Evolutionary conservation across 2,797 vertebrate genomes (phyloP), one percentile per base, ranked within the genome.

Genomic region (Pteronotus mesoamericanus): DNA sequence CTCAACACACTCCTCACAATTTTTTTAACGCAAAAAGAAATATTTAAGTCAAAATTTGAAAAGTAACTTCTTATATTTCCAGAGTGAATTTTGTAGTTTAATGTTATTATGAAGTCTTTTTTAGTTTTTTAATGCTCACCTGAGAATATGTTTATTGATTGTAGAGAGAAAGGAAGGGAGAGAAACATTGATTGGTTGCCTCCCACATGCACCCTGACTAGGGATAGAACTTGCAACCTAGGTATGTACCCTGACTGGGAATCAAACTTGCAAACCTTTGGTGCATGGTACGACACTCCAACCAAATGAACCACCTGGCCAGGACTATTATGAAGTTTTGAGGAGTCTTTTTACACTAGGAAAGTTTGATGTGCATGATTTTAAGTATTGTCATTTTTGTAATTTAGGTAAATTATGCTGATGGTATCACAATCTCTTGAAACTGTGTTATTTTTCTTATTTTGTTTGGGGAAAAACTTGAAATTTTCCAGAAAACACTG

Each of bases 81-180:
- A 88, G 80, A 94, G 59, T 89, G 53, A 92, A 71, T 95, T 94
- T 95, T 94, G 32, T 94, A 93, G n/a, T 84, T 64, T 44, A 74
- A 39, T 86, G 29, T n/a, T 64, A 64, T 64, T 14, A n/a, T 64
- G 61, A 64, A 64, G 29, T 64, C 61, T 64, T n/a, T 32, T 64
- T 7, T 3, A 64, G n/a, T n/a, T 64, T 32, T 64, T n/a, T 32
- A 32, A 46, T 16, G 14, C 61, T 64, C 15, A 64, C 61, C 61
- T 6, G 14, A 32, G 32, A n/a, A n/a, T n/a, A 64, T 32, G 61
- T 64, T 64, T 64, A 64, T 64, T 64, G 61, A n/a, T 64, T 64
- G 32, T n/a, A 64, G 61, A 64, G 32, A 64, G 29, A 64, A 61
- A 61, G 14, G 61, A 64, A n/a, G 32, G 29, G 61, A 64, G 26